Evolutionary conservation across 2,797 vertebrate genomes (phyloP), one percentile per base, ranked within the genome.

Genomic region (Tokudaia tokunoshimensis): DNA sequence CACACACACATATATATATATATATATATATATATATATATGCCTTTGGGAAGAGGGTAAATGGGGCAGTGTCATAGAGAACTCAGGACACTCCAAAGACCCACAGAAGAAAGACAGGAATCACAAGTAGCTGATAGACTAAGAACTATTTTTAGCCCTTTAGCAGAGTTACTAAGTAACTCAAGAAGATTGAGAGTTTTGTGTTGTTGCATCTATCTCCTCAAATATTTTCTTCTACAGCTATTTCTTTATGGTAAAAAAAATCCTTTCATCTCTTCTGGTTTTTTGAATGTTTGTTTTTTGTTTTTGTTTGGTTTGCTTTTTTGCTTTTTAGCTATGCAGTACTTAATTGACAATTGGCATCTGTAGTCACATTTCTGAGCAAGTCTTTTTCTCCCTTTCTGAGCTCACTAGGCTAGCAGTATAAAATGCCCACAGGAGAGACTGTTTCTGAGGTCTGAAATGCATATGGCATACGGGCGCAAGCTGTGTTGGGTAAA

Each of bases 141-240:
- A 70, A n/a, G 52, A 94, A 34, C 34, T 70, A 67, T 41, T 31
- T 61, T 92, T 41, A 80, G 29, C 44, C 55, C n/a, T 92, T 96
- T 59, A 57, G 55, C 55, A 96, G 20, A 19, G 76, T 75, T 57
- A 52, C 57, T 78, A 82, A 89, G 70, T 31, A 47, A 52, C 44
- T 82, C 50, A 82, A 74, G 52, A 52, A 91, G 11, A 41, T 37
- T 59, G 37, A 0, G 22, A 5, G 70, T n/a, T 52, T 29, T 41
- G 24, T 76, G 31, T 37, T 34, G 34, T 67, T 83, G 22, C n/a
- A 67, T 86, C 19, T 75, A 31, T 15, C 24, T 52, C n/a, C 47
- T 79, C 37, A 65, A 76, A 92, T 12, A 57, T 57, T 70, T 44
- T 44, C 57, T 31, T 26, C 72, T 52, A 31, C 52, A 29, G 17